phyloP scores from a whole-genome alignment of 2,888 invertebrate genomes.

The Troides helena region DNA sequence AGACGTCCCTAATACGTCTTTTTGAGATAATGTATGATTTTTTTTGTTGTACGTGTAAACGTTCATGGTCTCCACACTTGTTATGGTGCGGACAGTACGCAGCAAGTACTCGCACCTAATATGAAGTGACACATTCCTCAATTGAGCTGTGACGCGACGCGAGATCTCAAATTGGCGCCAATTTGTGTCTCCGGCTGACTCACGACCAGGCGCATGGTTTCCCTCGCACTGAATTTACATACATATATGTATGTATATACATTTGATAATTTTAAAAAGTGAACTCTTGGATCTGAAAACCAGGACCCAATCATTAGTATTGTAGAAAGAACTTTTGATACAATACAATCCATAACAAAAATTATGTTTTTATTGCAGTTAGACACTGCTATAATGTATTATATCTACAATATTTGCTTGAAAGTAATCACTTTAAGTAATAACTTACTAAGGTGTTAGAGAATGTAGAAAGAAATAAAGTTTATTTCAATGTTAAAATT shows the following conservation, averaged over 20 bases:
- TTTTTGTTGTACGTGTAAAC: background rate
- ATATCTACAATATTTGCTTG: too few relatives aligned
- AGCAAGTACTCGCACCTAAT: constrained; percentile 44
- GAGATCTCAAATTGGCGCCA: constrained; percentile 76
- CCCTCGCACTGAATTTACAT: constrained; percentile 6
- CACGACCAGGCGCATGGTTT: constrained; percentile 43
- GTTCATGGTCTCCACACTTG: constrained; percentile 23
- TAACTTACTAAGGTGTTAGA: too few relatives aligned
- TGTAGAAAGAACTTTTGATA: too few relatives aligned
- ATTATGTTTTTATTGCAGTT: too few relatives aligned
- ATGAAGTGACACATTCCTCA: constrained; percentile 77
- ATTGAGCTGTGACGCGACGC: constrained; percentile 66
- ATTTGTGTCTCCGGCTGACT: constrained; percentile 74
- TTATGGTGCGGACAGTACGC: constrained; percentile 18
- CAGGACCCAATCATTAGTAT: too few relatives aligned
- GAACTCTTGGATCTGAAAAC: background rate
- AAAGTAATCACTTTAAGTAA: too few relatives aligned
- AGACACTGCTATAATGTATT: too few relatives aligned
- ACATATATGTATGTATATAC: background rate
- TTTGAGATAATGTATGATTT: too few relatives aligned
- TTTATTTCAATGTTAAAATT: too few relatives aligned
- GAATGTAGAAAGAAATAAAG: too few relatives aligned
- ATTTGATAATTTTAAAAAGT: background rate
- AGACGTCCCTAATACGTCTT: too few relatives aligned
- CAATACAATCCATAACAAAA: too few relatives aligned